Percentiles rank a stretch among this genome's conserved stretches.
These are phyloP conservation scores for Lepidurus arcticus DNA, from an alignment of 1,140 invertebrate genomes.

Conservation along the genomic window DNA sequence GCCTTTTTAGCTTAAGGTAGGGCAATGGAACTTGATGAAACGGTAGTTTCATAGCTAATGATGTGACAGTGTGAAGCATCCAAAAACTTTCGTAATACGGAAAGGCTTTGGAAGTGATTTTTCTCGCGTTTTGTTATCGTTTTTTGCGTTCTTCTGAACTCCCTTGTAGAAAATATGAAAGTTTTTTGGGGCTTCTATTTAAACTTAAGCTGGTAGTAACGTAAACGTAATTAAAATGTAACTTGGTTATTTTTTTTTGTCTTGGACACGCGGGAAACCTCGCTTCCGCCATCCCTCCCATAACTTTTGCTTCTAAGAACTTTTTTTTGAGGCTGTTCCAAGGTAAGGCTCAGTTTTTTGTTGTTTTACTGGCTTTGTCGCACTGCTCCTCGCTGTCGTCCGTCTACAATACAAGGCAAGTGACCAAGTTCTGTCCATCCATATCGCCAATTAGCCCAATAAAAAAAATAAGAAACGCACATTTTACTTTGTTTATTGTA, in stretches of 20 bases:
- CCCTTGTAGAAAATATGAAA: background rate
- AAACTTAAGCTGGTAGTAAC: background rate
- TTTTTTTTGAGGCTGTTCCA: background rate
- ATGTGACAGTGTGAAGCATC: conserved; percentile 2
- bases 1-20: conserved; percentile 11
- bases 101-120: conserved; percentile 1
- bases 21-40: conserved; percentile 10
- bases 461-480: background rate
- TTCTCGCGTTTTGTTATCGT: background rate
- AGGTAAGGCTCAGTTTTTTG: conserved; percentile 14
- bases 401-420: conserved; percentile 21
- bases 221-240: background rate
- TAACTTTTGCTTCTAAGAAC: background rate
- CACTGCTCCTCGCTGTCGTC: conserved; percentile 13
- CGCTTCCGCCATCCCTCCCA: background rate
- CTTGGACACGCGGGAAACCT: background rate
- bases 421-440: background rate
- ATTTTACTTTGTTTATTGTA: background rate
- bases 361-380: conserved; percentile 19
- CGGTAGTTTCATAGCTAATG: background rate
- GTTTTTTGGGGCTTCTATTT: conserved; percentile 2
- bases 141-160: background rate
- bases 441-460: background rate
- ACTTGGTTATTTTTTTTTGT: background rate
- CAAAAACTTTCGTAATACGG: background rate